Conservation (phyloP, 1,140 invertebrate species). For the Drosophila hydei region DNA sequence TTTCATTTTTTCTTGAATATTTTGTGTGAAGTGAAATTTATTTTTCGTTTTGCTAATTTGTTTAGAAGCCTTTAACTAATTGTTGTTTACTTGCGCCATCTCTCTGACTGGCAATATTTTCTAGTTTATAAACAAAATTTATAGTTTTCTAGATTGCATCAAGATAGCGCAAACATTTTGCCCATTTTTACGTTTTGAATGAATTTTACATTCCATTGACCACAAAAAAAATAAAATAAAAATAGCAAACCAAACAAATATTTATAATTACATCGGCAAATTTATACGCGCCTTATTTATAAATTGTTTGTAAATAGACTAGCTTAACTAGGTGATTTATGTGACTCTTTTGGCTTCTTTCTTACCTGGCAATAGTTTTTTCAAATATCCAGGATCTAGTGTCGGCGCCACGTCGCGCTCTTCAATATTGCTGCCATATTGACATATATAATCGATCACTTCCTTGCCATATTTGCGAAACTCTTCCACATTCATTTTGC, state of each 20-base stretch:
- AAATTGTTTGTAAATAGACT: neutral
- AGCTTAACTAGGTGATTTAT: neutral
- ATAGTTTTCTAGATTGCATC: slow-evolving; percentile 8
- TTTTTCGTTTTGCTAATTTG: slow-evolving; percentile 58
- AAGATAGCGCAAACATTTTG: slow-evolving; percentile 21
- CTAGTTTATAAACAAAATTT: slow-evolving; percentile 28
- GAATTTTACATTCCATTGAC: slow-evolving; percentile 18
- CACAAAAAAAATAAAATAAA: neutral
- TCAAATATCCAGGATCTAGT: slow-evolving; percentile 94
- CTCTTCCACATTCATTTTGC: slow-evolving; percentile 91
- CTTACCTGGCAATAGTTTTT: slow-evolving; percentile 86
- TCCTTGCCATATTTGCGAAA: slow-evolving; percentile 93
- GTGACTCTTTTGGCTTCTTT: neutral
- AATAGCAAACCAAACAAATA: neutral
- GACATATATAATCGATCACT: slow-evolving; percentile 97
- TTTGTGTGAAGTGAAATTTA: slow-evolving; percentile 45
- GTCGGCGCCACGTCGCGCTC: slow-evolving; percentile 91
- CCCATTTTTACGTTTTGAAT: neutral
- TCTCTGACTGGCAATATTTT: slow-evolving; percentile 7
- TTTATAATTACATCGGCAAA: neutral
- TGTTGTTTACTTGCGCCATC: slow-evolving; percentile 51
- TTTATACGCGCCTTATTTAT: neutral
- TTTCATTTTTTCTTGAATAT: slow-evolving; percentile 13
- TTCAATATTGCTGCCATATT: slow-evolving; percentile 92
- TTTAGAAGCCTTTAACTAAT: slow-evolving; percentile 62